These are phyloP conservation scores for Parochlus steinenii DNA, from an alignment of 2,888 invertebrate species.

Conservation along the genomic window DNA sequence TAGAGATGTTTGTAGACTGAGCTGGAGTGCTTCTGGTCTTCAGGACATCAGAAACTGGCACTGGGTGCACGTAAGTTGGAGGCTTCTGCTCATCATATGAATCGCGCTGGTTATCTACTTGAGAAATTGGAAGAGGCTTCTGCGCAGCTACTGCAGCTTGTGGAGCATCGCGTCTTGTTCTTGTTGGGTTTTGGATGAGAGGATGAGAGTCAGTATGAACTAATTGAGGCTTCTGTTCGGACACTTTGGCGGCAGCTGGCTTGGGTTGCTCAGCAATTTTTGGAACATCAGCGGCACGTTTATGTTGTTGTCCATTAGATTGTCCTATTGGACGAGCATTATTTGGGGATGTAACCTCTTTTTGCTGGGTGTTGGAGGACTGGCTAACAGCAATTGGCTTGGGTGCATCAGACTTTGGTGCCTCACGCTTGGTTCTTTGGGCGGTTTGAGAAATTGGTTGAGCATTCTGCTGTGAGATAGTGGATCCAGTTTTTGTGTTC, in stretches of 20 bases:
- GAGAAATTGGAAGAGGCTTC: neutral
- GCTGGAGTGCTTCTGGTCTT: too few relatives aligned
- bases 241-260: too few relatives aligned
- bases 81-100: neutral
- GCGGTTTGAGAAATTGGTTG: too few relatives aligned
- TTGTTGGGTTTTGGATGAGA: neutral
- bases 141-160: neutral
- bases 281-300: too few relatives aligned
- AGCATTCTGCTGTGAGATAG: too few relatives aligned
- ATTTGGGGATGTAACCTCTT: neutral
- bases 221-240: too few relatives aligned
- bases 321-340: neutral
- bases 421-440: neutral
- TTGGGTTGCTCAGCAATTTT: too few relatives aligned
- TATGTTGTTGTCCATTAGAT: neutral
- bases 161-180: neutral
- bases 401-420: neutral
- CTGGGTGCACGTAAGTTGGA: conserved; percentile 4
- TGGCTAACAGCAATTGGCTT: neutral
- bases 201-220: too few relatives aligned
- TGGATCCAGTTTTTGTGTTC: too few relatives aligned
- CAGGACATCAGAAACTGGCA: conserved; percentile 9
- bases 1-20: too few relatives aligned
- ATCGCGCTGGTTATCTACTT: conserved; percentile 1
- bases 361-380: too few relatives aligned